Conservation (phyloP, 2,888 invertebrate species). For the Hirtodrosophila histrioides region DNA sequence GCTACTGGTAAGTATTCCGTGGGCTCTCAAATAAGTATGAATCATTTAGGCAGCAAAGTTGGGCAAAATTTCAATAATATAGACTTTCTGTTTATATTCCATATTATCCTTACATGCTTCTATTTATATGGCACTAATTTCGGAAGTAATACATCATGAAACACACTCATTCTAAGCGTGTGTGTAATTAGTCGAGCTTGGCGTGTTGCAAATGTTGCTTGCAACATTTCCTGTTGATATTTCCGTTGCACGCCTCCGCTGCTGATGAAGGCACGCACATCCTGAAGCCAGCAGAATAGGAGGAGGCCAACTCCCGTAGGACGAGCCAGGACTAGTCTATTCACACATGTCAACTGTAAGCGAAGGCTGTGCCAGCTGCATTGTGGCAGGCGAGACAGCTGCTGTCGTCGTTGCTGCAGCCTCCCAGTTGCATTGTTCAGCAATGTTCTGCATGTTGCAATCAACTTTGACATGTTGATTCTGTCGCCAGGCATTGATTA, state of each 20-base stretch:
- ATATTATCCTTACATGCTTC: not conserved
- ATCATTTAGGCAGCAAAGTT: not conserved
- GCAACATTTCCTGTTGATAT: slow-evolving; percentile 68
- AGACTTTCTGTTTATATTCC: not conserved
- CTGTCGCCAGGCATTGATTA: slow-evolving; percentile 66
- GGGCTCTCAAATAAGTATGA: too few relatives aligned
- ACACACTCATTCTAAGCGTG: slow-evolving; percentile 16
- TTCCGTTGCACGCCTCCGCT: slow-evolving; percentile 71
- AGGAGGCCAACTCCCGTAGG: slow-evolving; percentile 15
- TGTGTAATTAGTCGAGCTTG: slow-evolving; percentile 62
- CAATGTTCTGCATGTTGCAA: slow-evolving; percentile 56
- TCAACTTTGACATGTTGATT: slow-evolving; percentile 65
- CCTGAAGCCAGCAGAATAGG: slow-evolving; percentile 15
- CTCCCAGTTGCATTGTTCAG: slow-evolving; percentile 44
- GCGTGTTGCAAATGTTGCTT: slow-evolving; percentile 67
- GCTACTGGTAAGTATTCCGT: slow-evolving; percentile 61
- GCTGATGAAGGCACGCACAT: slow-evolving; percentile 64
- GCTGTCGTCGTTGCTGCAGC: slow-evolving; percentile 23
- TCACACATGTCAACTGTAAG: slow-evolving; percentile 25
- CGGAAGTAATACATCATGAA: slow-evolving; percentile 15
- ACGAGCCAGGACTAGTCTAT: slow-evolving; percentile 7
- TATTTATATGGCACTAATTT: not conserved
- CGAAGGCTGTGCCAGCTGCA: slow-evolving; percentile 20
- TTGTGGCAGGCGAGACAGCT: slow-evolving; percentile 36
- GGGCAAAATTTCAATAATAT: too few relatives aligned